These are phyloP conservation scores for Chironex yamaguchii DNA, from an alignment of 30 jellyfish, hydroid and myxozoan genomes.

Conservation along the genomic window DNA sequence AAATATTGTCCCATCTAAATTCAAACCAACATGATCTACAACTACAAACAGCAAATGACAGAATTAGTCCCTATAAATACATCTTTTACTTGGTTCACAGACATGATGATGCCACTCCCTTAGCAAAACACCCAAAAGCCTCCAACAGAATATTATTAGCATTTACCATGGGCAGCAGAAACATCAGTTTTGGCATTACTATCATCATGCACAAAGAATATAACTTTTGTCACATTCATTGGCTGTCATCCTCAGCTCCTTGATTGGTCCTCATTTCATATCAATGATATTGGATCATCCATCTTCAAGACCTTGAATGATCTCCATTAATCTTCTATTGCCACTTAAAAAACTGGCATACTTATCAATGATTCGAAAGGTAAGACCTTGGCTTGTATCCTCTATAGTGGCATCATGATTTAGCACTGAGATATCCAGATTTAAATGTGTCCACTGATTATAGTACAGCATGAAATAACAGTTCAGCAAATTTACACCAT, in stretches of 20 bases:
- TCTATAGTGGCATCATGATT: constrained; percentile 52
- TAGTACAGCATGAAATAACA: constrained; percentile 84
- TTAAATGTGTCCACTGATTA: constrained; percentile 83
- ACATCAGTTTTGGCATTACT: too few species aligned
- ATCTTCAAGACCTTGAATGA: constrained; percentile 65
- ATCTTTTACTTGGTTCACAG: too few species aligned
- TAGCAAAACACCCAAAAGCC: too few species aligned
- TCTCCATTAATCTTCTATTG: constrained; percentile 76
- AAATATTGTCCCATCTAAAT: too few species aligned
- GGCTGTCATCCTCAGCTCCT: background rate
- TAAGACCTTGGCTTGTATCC: constrained; percentile 43
- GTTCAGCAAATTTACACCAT: constrained; percentile 72
- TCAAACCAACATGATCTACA: too few species aligned
- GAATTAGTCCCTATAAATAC: too few species aligned
- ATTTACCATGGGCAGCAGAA: too few species aligned
- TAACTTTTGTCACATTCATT: too few species aligned
- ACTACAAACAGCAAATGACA: too few species aligned
- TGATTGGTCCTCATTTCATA: background rate
- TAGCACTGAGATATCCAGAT: constrained; percentile 64
- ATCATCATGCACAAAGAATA: too few species aligned
- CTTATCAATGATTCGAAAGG: constrained; percentile 52
- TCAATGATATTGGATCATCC: background rate
- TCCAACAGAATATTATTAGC: too few species aligned
- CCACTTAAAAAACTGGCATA: constrained; percentile 75
- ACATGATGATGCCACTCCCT: too few species aligned